Conservation (phyloP, 2,888 invertebrate genomes). For the Clostera curtula region DNA sequence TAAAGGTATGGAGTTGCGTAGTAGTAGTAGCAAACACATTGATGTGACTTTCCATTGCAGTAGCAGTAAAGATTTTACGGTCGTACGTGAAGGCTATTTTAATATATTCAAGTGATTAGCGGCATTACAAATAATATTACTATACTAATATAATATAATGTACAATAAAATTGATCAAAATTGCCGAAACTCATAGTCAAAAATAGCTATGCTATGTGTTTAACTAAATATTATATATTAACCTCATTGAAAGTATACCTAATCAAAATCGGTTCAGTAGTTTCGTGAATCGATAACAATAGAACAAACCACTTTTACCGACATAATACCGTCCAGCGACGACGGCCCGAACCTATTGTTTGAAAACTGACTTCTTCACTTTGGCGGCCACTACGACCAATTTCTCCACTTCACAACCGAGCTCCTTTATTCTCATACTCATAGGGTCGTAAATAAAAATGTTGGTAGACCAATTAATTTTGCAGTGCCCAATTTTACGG, state of each 20-base stretch:
- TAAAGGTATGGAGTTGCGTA: no score
- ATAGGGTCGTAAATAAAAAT: constrained; percentile 4
- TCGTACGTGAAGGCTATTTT: no score
- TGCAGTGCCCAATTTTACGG: constrained; percentile 11
- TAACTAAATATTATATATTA: constrained; percentile 8
- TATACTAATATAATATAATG: no score
- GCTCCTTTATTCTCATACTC: not conserved
- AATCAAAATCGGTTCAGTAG: constrained; percentile 13
- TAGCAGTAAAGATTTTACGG: no score
- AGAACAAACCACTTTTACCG: constrained; percentile 23
- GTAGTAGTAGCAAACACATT: no score
- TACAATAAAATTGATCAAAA: no score
- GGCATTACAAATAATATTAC: no score
- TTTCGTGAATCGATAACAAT: constrained; percentile 19
- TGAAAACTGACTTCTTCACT: constrained; percentile 20
- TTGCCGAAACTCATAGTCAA: no score
- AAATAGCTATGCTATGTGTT: no score
- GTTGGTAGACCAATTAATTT: constrained; percentile 1
- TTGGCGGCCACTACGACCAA: constrained; percentile 15
- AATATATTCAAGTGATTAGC: no score
- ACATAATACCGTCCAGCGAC: constrained; percentile 19
- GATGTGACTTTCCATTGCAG: no score
- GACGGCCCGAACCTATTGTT: constrained; percentile 19
- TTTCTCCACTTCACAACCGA: not conserved
- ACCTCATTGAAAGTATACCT: constrained; percentile 4